Conservation (phyloP, 1,140 invertebrate species). For the Temnothorax curvispinosus region DNA sequence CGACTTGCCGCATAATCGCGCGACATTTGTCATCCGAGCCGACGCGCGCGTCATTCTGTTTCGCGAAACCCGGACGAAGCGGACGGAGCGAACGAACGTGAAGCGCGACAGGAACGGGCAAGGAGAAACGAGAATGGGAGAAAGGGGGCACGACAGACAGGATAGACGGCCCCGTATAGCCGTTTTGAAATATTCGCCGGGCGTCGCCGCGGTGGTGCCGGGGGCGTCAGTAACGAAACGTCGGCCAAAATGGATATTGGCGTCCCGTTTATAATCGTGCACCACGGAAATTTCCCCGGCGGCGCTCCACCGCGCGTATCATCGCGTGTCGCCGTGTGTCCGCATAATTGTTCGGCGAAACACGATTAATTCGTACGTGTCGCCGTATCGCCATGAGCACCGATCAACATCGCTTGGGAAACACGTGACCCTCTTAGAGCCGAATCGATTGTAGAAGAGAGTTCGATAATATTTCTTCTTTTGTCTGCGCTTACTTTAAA, state of each 20-base stretch:
- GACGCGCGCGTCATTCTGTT: slow-evolving; percentile 57
- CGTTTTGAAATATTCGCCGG: slow-evolving; percentile 66
- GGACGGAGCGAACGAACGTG: slow-evolving; percentile 1
- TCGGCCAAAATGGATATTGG: slow-evolving; percentile 60
- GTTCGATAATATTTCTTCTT: background rate
- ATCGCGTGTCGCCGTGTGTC: background rate
- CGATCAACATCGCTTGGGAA: slow-evolving; percentile 19
- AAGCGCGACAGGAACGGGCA: background rate
- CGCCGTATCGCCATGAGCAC: background rate
- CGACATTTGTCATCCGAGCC: slow-evolving; percentile 70
- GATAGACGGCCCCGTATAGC: slow-evolving; percentile 36
- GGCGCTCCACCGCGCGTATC: slow-evolving; percentile 2
- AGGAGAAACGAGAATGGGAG: background rate
- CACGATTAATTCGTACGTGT: slow-evolving; percentile 28
- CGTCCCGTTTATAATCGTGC: slow-evolving; percentile 61
- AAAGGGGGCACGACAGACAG: background rate
- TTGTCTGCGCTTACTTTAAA: background rate
- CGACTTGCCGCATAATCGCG: slow-evolving; percentile 74
- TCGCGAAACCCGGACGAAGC: slow-evolving; percentile 25
- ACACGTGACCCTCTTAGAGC: background rate
- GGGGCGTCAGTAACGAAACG: slow-evolving; percentile 44
- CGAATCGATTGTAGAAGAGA: background rate
- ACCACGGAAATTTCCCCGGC: slow-evolving; percentile 8
- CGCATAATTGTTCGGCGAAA: slow-evolving; percentile 46
- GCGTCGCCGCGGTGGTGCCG: background rate